Evolutionary conservation across 1,140 invertebrate species (phyloP).

Genomic region (Pseudomyrmex flavicornis): DNA sequence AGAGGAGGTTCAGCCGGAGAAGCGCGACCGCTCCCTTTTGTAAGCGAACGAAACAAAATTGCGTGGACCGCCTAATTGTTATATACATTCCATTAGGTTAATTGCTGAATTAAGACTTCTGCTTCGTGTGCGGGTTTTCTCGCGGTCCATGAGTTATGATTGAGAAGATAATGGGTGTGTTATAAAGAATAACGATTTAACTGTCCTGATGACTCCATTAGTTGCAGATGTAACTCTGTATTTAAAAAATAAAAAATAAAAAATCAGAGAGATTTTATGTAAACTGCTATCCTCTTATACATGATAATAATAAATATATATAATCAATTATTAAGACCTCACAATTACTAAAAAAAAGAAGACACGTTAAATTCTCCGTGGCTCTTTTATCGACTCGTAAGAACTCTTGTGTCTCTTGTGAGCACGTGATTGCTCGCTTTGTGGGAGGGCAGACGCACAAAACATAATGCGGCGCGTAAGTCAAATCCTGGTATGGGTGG

Average conservation of each 20-base stretch:
- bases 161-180: slow-evolving; percentile 42
- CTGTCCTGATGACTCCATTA: slow-evolving; percentile 39
- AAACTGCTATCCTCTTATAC: background rate
- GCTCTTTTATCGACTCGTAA: slow-evolving; percentile 64
- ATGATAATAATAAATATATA: background rate
- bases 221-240: background rate
- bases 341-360: background rate
- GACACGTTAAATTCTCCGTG: slow-evolving; percentile 43
- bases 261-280: background rate
- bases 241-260: background rate
- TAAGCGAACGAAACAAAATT: slow-evolving; percentile 70
- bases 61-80: slow-evolving; percentile 84
- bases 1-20: slow-evolving; percentile 45
- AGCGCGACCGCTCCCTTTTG: slow-evolving; percentile 62
- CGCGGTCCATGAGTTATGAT: slow-evolving; percentile 75
- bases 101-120: slow-evolving; percentile 86
- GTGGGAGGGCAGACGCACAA: slow-evolving; percentile 75
- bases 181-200: slow-evolving; percentile 57
- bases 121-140: slow-evolving; percentile 65
- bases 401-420: slow-evolving; percentile 8
- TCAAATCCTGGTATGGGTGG: slow-evolving; percentile 64
- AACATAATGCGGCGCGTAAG: slow-evolving; percentile 71
- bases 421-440: slow-evolving; percentile 68
- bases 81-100: slow-evolving; percentile 86
- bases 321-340: background rate